These are phyloP conservation scores for Lepidocolaptes lacrymiger DNA, from an alignment of 2,797 vertebrate genomes.

Conservation along the genomic window DNA sequence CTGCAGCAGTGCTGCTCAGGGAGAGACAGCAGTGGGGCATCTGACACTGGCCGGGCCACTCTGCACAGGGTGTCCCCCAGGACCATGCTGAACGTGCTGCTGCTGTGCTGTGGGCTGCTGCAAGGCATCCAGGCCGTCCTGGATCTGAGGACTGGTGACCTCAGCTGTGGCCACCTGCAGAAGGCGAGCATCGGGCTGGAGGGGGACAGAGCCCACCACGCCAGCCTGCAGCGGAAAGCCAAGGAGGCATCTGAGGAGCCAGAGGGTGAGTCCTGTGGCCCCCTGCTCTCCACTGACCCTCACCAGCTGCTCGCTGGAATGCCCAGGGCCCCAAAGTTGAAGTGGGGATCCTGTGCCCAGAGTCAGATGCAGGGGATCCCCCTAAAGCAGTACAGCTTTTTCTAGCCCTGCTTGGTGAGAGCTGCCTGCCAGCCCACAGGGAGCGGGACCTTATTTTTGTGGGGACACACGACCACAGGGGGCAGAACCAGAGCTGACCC, in stretches of 20 bases:
- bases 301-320: rapidly evolving
- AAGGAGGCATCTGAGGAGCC: neutral
- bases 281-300: too few species aligned
- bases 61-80: neutral
- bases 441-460: neutral
- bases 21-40: neutral
- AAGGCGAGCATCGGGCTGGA: neutral
- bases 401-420: neutral
- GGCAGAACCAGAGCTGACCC: neutral
- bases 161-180: slow-evolving; percentile 35
- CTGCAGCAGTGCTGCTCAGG: rapidly evolving
- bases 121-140: slow-evolving; percentile 65
- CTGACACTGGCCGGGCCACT: neutral
- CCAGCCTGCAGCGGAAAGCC: slow-evolving; percentile 30
- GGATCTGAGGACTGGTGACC: slow-evolving; percentile 29
- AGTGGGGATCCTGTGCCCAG: rapidly evolving
- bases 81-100: slow-evolving; percentile 72
- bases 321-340: neutral
- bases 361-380: neutral
- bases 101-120: slow-evolving; percentile 75
- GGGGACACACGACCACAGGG: rapidly evolving
- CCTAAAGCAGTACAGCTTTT: neutral
- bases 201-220: slow-evolving; percentile 49
- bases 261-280: slow-evolving; percentile 46
- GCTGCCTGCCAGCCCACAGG: neutral